These are phyloP conservation scores for Cranoglanis bouderius DNA, from an alignment of 2,113 vertebrate species.

Conservation along the genomic window DNA sequence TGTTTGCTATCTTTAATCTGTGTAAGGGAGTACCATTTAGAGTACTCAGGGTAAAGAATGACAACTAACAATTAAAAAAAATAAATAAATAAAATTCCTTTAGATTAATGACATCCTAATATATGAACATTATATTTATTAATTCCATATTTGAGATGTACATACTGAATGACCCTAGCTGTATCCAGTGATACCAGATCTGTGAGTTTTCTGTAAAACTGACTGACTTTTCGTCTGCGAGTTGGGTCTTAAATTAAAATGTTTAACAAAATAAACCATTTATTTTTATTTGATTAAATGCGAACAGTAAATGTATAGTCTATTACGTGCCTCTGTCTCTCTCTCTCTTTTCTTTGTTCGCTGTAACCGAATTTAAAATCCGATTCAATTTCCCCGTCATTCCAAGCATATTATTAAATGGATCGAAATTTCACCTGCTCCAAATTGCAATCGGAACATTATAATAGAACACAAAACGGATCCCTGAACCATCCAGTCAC, in stretches of 20 bases:
- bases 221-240: background rate
- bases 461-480: background rate
- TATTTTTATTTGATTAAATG: background rate
- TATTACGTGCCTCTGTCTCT: background rate
- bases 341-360: too few relatives aligned
- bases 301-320: background rate
- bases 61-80: too few relatives aligned
- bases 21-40: too few relatives aligned
- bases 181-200: background rate
- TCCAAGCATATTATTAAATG: background rate
- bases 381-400: background rate
- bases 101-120: too few relatives aligned
- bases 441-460: background rate
- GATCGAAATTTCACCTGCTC: background rate
- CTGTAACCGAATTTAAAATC: background rate
- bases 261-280: background rate
- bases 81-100: too few relatives aligned
- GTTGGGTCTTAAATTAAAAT: background rate
- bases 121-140: too few relatives aligned
- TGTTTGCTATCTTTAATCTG: too few relatives aligned
- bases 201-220: background rate
- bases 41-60: too few relatives aligned
- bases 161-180: too few relatives aligned
- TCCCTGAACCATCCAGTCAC: background rate
- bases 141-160: too few relatives aligned